Conservation (phyloP, 2,888 invertebrate species). For the Sphaeridia pumilis region DNA sequence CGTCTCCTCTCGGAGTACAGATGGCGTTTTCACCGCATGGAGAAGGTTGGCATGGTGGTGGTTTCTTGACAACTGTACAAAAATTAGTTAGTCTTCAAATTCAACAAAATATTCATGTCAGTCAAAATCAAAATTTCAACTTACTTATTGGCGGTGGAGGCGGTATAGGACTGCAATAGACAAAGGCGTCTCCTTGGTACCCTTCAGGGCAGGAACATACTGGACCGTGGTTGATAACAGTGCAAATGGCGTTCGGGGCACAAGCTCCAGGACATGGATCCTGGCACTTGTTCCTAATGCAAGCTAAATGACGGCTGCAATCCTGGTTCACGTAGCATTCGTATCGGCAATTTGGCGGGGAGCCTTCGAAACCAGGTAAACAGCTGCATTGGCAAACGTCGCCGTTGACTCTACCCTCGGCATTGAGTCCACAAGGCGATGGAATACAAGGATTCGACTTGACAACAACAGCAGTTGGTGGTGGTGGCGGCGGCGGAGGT, state of each 20-base stretch:
- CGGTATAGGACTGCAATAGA: conserved; percentile 30
- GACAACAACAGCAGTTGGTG: conserved; percentile 33
- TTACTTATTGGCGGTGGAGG: conserved; percentile 29
- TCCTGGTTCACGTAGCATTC: conserved; percentile 56
- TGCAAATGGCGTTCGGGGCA: conserved; percentile 54
- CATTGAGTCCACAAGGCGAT: conserved; percentile 67
- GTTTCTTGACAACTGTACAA: background rate
- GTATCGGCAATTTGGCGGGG: conserved; percentile 42
- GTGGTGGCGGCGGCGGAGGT: conserved; percentile 13
- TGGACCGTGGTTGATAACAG: conserved; percentile 55
- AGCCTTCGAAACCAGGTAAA: conserved; percentile 41
- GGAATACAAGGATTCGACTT: conserved; percentile 69
- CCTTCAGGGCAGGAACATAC: conserved; percentile 29
- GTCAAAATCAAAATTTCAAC: too few relatives aligned
- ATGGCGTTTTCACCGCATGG: conserved; percentile 42
- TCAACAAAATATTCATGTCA: too few relatives aligned
- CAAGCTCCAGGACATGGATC: conserved; percentile 58
- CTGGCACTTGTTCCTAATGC: conserved; percentile 55
- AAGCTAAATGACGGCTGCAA: conserved; percentile 51
- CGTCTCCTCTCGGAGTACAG: conserved; percentile 38
- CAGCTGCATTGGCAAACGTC: conserved; percentile 63
- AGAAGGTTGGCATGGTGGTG: conserved; percentile 29
- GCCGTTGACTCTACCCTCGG: conserved; percentile 53
- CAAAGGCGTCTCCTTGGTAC: conserved; percentile 35
- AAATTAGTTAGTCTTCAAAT: too few relatives aligned